phyloP scores from a whole-genome alignment of 2,888 invertebrate genomes.

The Acronicta alni region DNA sequence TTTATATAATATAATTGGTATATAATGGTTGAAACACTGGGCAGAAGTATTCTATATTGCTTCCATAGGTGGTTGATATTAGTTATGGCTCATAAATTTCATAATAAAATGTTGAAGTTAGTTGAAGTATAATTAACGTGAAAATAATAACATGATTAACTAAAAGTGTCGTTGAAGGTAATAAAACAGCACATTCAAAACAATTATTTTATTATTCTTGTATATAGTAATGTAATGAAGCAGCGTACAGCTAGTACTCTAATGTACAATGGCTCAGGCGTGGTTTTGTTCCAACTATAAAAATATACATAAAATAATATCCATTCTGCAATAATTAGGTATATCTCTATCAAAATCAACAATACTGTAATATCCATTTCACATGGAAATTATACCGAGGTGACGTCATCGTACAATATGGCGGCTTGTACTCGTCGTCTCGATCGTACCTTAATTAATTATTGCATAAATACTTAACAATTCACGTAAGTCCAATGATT shows the following conservation, averaged over 20 bases:
- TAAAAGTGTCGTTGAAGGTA: slow-evolving; percentile 30
- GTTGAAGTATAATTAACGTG: neutral
- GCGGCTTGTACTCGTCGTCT: slow-evolving; percentile 44
- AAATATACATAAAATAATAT: slow-evolving; percentile 60
- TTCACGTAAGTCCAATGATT: slow-evolving; percentile 47
- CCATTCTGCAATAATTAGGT: slow-evolving; percentile 46
- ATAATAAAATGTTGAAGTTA: neutral
- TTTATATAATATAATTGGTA: slow-evolving; percentile 2
- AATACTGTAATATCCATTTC: slow-evolving; percentile 40
- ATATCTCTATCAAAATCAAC: slow-evolving; percentile 46
- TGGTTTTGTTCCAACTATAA: slow-evolving; percentile 61
- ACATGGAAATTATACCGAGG: slow-evolving; percentile 29
- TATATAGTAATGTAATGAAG: slow-evolving; percentile 86
- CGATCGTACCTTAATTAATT: slow-evolving; percentile 53
- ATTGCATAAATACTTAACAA: slow-evolving; percentile 58
- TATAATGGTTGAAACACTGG: neutral
- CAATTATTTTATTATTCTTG: slow-evolving; percentile 87
- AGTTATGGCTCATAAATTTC: neutral
- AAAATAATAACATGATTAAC: slow-evolving; percentile 9
- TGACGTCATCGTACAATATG: slow-evolving; percentile 49
- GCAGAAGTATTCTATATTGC: neutral
- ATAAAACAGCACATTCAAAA: slow-evolving; percentile 77
- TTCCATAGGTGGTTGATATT: neutral
- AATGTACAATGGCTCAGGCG: slow-evolving; percentile 78
- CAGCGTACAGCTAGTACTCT: slow-evolving; percentile 83